Base-by-base conservation (phyloP, 2,888 invertebrate genomes). In the Caenorhabditis angaria region DNA sequence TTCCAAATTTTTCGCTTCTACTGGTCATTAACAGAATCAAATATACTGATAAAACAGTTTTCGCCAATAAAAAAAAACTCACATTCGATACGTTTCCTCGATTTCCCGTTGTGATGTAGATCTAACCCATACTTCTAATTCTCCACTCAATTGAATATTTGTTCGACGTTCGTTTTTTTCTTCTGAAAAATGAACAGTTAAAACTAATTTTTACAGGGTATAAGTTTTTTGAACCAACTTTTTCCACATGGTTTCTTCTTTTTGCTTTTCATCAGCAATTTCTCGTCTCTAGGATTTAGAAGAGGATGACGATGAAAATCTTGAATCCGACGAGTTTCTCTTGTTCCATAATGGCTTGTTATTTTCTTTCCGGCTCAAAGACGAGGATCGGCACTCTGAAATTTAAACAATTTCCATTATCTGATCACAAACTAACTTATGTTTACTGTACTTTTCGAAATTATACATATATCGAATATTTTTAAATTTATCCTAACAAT, bases 71-170 rank as follows among this genome's bases (percentile, higher is more conserved):
- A 18, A 18, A 66, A 48, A 25, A 60, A 22, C 75, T 57, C 32
- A 76, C 74, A 77, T 47, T 48, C 54, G 68, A 50, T 82, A 82
- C 5, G 76, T 74, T 4, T 76, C 65, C 53, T 77, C 59, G 10
- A 82, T 82, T 18, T 80, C 77, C 2, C 61, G 59, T 48, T 80
- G 80, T 1, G 76, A 63, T n/a, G 82, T 80, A n/a, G 82, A 82
- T 4, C 50, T 50, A 25, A 66, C 82, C 82, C 82, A 82, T 22
- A 80, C 68, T 3, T 35, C 41, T 3, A 22, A 24, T 48, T 70
- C 61, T 1, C 82, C 82, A 14, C 59, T 29, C 14, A 61, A 35
- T 64, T 77, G 69, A 32, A 82, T 65, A 1, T 65, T 64, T 47
- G 69, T 61, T 61, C 82, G 72, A 2, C 69, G 58, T 10, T 76